A percentile compares a stretch with the other conserved stretches of the same genome.
Conservation (phyloP, 92 coral and sea anemone genomes). For the Montipora capitata region DNA sequence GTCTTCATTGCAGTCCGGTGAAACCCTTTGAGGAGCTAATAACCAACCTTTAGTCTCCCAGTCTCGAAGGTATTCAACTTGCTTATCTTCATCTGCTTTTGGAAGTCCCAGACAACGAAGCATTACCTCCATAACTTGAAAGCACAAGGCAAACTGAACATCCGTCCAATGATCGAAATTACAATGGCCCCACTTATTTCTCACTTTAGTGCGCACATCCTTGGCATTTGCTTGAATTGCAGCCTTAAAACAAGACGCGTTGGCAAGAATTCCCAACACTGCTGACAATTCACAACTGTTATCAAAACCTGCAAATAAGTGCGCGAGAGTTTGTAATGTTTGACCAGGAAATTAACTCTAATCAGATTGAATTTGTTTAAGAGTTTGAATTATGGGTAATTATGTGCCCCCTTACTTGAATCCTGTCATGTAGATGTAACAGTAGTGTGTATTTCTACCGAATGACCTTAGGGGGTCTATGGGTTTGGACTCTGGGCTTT, state of each 20-base stretch:
- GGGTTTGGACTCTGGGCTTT: too few relatives aligned
- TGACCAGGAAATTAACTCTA: too few relatives aligned
- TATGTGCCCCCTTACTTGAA: too few relatives aligned
- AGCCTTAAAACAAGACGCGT: slow-evolving; percentile 65
- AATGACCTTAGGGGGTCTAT: too few relatives aligned
- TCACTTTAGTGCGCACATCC: slow-evolving; percentile 74
- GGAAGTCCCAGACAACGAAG: slow-evolving; percentile 63
- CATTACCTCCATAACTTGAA: slow-evolving; percentile 86
- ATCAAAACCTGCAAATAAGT: slow-evolving; percentile 70
- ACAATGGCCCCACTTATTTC: slow-evolving; percentile 95
- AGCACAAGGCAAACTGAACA: slow-evolving; percentile 54
- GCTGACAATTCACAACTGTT: slow-evolving; percentile 90
- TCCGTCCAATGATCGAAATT: slow-evolving; percentile 84
- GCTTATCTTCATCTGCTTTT: slow-evolving; percentile 65
- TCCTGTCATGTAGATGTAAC: too few relatives aligned
- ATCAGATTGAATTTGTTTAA: too few relatives aligned
- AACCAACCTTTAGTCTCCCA: slow-evolving; percentile 87
- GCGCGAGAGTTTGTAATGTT: too few relatives aligned
- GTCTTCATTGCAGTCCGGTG: too few relatives aligned
- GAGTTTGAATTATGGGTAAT: too few relatives aligned
- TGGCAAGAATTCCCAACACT: slow-evolving; percentile 75
- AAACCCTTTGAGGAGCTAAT: neutral
- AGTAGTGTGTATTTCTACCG: too few relatives aligned
- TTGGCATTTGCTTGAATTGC: slow-evolving; percentile 71
- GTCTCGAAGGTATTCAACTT: slow-evolving; percentile 60